Base-by-base conservation (phyloP, 2,797 vertebrate genomes). In the Graptemys geographica region DNA sequence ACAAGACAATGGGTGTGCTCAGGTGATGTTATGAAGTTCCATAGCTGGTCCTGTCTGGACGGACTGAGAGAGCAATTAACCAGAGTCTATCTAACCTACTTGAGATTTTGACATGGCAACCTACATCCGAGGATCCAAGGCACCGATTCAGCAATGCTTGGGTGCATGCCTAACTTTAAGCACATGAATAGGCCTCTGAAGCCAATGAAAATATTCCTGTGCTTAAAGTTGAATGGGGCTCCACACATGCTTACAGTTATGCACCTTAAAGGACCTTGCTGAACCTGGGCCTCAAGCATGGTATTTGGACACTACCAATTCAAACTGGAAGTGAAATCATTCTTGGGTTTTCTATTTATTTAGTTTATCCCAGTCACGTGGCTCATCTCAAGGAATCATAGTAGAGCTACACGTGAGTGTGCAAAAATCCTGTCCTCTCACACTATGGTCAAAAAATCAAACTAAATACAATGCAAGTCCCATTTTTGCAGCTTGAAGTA, bases 221-320 rank as follows among this genome's bases (percentile, higher is more conserved):
- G 65, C 83, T 78, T 0, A 0, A 53, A 37, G 53, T 41, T 90
- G 65, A 91, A 94, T 93, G 89, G 59, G 90, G 90, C 72, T 90
- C 95, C 52, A 96, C 92, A 89, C 95, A 94, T 90, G 95, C 94
- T 83, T 79, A 88, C 89, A 95, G 81, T 89, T 84, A 79, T 16
- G 44, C 5, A 0, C 76, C 95, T 93, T 86, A 56, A 56, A 94
- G 87, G 74, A 83, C 83, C 51, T 94, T 89, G 74, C 55, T 83
- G 89, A 84, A n/a, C 92, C 84, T 51, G 84, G 96, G 87, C 90
- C 74, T 86, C 74, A 55, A 96, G 86, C 89, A 81, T 94, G 96
- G 94, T 96, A 96, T 96, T 96, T 96, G 96, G 94, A 25, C 37
- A 25, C 41, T 44, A 44, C 41, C 23, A 12, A 10, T 74, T 37